Base-by-base conservation (phyloP, 30 jellyfish, hydroid and myxozoan species). In the Pseudorhiza aurosa region DNA sequence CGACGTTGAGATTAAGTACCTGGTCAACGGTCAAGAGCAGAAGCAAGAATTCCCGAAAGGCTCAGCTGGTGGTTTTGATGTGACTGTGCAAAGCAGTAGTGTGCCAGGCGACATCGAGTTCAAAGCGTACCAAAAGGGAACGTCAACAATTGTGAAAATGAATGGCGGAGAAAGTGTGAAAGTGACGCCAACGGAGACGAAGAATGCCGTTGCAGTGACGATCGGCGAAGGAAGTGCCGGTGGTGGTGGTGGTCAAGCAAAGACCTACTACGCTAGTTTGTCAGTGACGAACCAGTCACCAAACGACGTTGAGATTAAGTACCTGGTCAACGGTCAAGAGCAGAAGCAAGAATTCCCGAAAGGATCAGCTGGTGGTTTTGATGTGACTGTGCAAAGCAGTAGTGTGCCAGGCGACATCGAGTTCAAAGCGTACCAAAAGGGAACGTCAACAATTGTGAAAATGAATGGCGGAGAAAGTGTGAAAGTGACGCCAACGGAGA, bases 61-160 rank as follows among this genome's bases (percentile, higher is more conserved):
- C 15, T 39, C 95, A 4, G 71, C 64, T 29, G 94, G 91, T 21
- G 58, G 50, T 4, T 86, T 77, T 30, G 96, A 91, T 35, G 81
- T 78, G 42, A 73, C 83, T 24, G 75, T 91, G 8, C 87, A 84
- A 1, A 88, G 89, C 11, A 11, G 78, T 2, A 47, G 85, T 10
- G 62, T 17, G 9, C 98, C 98, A 4, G 47, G 64, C 22, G 82
- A 96, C 8, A 73, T 91, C 33, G 84, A 65, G 22, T 91, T 91
- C 79, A 58, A 59, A 68, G 98, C 98, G 1, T 79, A 47, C 43
- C 88, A 76, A 44, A 79, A 85, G 57, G 86, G 76, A 24, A 91
- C 98, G 25, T 70, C 84, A 2, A 75, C 47, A 4, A 43, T 58
- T 17, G 77, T 82, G 39, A 27, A 24, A 36, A 64, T 91, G 88